Evolutionary conservation across 2,113 vertebrate species (phyloP).

Genomic region (Cyanoderma ruficeps): DNA sequence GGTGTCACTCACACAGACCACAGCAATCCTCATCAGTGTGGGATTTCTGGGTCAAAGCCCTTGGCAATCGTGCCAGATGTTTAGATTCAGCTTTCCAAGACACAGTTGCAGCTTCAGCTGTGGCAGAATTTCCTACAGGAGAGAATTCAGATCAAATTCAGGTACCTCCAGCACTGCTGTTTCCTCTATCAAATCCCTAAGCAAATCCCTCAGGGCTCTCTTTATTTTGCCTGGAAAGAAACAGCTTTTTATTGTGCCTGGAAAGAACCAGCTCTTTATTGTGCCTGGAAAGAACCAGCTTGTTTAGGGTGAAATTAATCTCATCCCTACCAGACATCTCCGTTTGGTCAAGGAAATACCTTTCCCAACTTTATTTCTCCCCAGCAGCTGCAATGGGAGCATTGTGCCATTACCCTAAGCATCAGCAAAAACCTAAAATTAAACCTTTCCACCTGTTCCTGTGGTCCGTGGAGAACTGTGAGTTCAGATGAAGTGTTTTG

Average conservation of each 20-base stretch:
- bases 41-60: not conserved
- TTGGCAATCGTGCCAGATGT: not conserved
- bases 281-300: not conserved
- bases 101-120: not conserved
- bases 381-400: not conserved
- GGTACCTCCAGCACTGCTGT: not conserved
- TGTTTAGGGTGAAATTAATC: not conserved
- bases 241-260: not conserved
- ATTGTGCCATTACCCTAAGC: not conserved
- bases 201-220: not conserved
- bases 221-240: not conserved
- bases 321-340: not conserved
- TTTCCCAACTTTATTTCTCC: not conserved
- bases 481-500: not conserved
- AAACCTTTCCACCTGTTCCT: not conserved
- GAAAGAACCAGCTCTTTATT: not conserved
- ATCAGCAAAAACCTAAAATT: not conserved
- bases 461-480: not conserved
- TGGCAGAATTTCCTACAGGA: not conserved
- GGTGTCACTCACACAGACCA: not conserved
- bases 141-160: not conserved
- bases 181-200: not conserved
- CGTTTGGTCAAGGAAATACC: not conserved
- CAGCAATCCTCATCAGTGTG: not conserved
- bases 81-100: not conserved